Conservation (phyloP, 30 jellyfish, hydroid and myxozoan species). For the Cassiopea xamachana region DNA sequence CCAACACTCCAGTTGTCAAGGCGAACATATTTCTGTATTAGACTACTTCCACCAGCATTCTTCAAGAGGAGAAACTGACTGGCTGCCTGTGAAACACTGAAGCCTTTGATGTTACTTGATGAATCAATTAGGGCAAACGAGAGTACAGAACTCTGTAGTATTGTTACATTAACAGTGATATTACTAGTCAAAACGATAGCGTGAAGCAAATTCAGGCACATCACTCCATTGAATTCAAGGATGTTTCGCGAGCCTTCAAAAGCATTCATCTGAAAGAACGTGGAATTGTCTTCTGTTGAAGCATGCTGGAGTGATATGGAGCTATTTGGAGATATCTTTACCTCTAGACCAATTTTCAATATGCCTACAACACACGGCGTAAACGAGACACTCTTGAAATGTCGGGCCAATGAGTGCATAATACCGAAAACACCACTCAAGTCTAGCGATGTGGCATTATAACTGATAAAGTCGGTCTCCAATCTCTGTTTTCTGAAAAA, state of each 20-base stretch:
- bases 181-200: not conserved
- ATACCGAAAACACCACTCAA: not conserved
- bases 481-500: slow-evolving; percentile 2
- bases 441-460: not conserved
- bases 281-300: not conserved
- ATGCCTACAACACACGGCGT: slow-evolving; percentile 36
- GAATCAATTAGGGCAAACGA: slow-evolving; percentile 37
- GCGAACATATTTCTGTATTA: not conserved
- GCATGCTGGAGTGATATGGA: not conserved
- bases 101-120: slow-evolving; percentile 50
- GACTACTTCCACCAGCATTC: too few relatives aligned
- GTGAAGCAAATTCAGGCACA: slow-evolving; percentile 8
- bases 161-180: slow-evolving; percentile 4
- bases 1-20: slow-evolving; percentile 51
- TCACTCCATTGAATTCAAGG: slow-evolving; percentile 15
- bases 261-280: not conserved
- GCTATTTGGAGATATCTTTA: not conserved
- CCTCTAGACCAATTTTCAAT: not conserved
- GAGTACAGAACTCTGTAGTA: slow-evolving; percentile 7
- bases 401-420: not conserved
- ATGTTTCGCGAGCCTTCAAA: not conserved
- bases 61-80: slow-evolving; percentile 1
- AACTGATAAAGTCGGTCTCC: not conserved
- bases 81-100: slow-evolving; percentile 58
- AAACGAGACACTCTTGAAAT: not conserved